Base-by-base conservation (phyloP, 1,140 invertebrate species). In the Papilio helenus region DNA sequence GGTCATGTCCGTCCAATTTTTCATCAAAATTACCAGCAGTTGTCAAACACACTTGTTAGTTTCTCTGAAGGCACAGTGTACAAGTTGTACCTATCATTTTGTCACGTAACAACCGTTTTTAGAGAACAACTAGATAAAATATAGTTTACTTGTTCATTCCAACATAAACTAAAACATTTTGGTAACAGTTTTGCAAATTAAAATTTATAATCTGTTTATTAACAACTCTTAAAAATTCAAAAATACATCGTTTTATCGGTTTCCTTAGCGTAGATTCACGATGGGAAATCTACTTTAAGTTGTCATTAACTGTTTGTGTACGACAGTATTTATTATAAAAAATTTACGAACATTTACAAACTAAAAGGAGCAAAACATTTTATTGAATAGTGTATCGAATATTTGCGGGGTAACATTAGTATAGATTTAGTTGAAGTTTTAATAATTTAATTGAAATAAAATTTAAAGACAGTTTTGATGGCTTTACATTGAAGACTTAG, bases 71-170 rank as follows among this genome's bases (percentile, higher is more conserved):
- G 86, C 80, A 80, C 81, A 80, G 82, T 85, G 83, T 81, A 87
- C 84, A 46, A 80, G 81, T 76, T 46, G 84, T 87, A 85, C 87
- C 83, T 85, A 86, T 88, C 87, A 85, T 84, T 85, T 88, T 90
- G 87, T 88, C 90, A 92, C 89, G 88, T 87, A 83, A 84, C 76
- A 86, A 86, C 49, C 83, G 86, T 91, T 87, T 90, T 87, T 90
- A 20, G 2, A 58, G 16, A 42, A 55, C 55, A n/a, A 20, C 23
- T 9, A 23, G n/a, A 58, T 23, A 77, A 12, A 46, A 29, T 76
- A 26, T 26, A 29, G 29, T 29, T 29, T 16, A 10, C 9, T 18
- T 58, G n/a, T n/a, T 58, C 34, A 18, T 76, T 76, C 9, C 12
- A n/a, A 46, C 7, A 46, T 44, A 4, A 42, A 20, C 9, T 18